Evolutionary conservation across 1,140 invertebrate genomes (phyloP), one percentile per base, ranked within the genome.

Genomic region (Drosophila tropicalis): DNA sequence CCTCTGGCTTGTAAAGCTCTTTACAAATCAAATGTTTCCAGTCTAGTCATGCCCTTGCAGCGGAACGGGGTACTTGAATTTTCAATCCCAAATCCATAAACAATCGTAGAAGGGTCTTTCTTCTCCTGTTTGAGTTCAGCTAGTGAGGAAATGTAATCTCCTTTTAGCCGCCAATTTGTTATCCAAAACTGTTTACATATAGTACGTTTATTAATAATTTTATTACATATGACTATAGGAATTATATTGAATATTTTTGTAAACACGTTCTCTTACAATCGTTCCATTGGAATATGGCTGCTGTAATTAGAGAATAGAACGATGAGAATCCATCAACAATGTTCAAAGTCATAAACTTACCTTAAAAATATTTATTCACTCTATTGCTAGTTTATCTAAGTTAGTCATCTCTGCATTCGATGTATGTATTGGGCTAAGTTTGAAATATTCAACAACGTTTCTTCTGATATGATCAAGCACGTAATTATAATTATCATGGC

Each of bases 391-490:
- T 51, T 36, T 36, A 51, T 55, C 51, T 69, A 75, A 75, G 62
- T 73, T 82, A 90, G 80, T 91, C 90, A 91, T 79, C 90, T 91
- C 68, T 63, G 70, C 57, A 29, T 76, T 79, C 69, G 69, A 70
- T 76, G 70, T 62, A 70, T 67, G 55, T 72, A 62, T 62, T 66
- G 41, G 25, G 65, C 36, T 76, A 82, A 44, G 34, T 17, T 77
- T 69, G 44, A 61, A 58, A 63, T 67, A 72, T 74, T 84, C 62
- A 73, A 74, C 68, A 77, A 83, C 66, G 86, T 69, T 72, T 76
- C 69, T 63, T 91, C 68, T 91, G 90, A 92, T 92, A 91, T 91
- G 91, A 89, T 79, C 58, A 73, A 75, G 70, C 75, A 74, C 67
- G 75, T 72, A 77, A 70, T 70, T 47, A 78, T 69, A 77, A 70